These are phyloP conservation scores for Oceanites oceanicus DNA, from an alignment of 2,113 vertebrate species.

Conservation along the genomic window DNA sequence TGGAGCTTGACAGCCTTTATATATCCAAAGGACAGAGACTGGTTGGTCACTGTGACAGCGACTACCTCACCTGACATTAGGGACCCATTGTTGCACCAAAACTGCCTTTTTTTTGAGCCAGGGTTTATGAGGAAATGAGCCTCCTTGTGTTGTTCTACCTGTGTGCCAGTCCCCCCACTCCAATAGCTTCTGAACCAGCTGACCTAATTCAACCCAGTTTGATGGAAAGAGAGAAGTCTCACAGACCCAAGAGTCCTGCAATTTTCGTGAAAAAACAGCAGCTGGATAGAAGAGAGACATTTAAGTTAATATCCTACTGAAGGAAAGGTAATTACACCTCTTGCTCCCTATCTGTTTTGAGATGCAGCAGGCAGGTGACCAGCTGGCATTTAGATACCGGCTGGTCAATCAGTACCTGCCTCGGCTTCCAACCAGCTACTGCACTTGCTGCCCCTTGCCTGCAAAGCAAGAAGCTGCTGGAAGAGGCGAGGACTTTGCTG, in stretches of 20 bases:
- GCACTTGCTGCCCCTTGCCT: neutral
- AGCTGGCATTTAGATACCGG: neutral
- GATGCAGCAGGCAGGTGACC: constrained; percentile 1
- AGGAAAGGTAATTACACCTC: constrained; percentile 22
- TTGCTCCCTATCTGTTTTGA: neutral
- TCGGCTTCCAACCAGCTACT: neutral
- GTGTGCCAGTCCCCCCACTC: neutral
- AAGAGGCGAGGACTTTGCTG: neutral
- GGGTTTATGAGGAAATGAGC: neutral
- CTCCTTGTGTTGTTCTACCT: neutral
- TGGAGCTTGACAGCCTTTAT: neutral
- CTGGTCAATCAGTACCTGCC: neutral
- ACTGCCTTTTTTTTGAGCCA: neutral
- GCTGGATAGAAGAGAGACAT: neutral
- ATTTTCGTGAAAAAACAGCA: neutral
- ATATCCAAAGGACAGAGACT: neutral
- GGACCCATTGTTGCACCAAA: neutral
- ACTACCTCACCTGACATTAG: neutral
- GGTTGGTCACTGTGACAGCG: accelerated
- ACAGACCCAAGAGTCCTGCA: neutral
- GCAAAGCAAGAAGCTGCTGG: neutral
- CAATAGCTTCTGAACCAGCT: neutral
- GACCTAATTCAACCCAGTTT: neutral
- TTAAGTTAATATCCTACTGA: neutral
- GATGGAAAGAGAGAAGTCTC: neutral